A percentile compares a stretch with the other conserved stretches of the same genome.
These are phyloP conservation scores for Drosophila kanekoi DNA, from an alignment of 2,888 invertebrate genomes.

Conservation along the genomic window DNA sequence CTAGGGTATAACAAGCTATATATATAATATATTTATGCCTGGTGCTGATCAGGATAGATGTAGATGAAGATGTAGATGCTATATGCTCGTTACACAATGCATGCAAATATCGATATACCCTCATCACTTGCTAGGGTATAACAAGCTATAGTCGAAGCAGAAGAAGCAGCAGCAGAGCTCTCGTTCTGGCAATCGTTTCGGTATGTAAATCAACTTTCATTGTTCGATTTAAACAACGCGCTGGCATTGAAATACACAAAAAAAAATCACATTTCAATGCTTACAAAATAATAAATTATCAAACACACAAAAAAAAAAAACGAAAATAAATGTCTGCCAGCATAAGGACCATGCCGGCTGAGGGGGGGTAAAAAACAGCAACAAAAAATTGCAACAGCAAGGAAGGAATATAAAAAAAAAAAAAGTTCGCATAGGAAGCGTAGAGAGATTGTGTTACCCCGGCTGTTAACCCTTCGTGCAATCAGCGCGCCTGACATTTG, in stretches of 20 bases:
- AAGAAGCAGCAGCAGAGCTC: constrained; percentile 59
- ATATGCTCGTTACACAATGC: too few relatives aligned
- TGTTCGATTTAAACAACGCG: constrained; percentile 77
- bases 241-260: constrained; percentile 57
- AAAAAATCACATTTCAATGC: constrained; percentile 82
- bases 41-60: too few relatives aligned
- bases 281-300: constrained; percentile 85
- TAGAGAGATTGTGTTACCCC: constrained; percentile 80
- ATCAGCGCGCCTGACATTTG: constrained; percentile 72
- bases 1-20: constrained; percentile 1
- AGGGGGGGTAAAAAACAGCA: constrained; percentile 3
- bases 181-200: constrained; percentile 79
- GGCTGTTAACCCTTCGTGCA: constrained; percentile 63
- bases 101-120: neutral
- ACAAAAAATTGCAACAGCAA: constrained; percentile 65
- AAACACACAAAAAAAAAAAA: constrained; percentile 73
- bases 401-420: constrained; percentile 31
- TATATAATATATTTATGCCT: too few relatives aligned
- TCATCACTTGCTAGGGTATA: neutral
- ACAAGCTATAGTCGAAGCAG: constrained; percentile 23
- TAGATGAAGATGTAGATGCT: too few relatives aligned
- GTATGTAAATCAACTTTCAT: constrained; percentile 86
- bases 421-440: constrained; percentile 7
- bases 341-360: constrained; percentile 54
- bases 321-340: constrained; percentile 38